A percentile compares a stretch with the other conserved stretches of the same genome.
Evolutionary conservation across 1,140 invertebrate genomes (phyloP).

Genomic region (Lethrus apterus): DNA sequence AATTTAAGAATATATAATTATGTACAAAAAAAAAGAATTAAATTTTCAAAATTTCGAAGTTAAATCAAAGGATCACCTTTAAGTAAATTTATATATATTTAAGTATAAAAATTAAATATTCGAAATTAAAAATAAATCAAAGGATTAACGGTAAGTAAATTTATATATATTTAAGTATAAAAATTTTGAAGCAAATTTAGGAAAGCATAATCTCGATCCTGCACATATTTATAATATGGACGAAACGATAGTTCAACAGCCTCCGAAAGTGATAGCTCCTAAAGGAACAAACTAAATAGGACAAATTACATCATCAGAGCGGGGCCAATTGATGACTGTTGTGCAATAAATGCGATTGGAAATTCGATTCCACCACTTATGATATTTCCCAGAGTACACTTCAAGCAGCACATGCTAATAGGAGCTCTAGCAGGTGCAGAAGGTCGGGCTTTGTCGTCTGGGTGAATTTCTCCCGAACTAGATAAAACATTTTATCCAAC

Average conservation of each 20-base stretch:
- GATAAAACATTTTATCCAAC: conserved; percentile 11
- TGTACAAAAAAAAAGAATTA: too few species aligned
- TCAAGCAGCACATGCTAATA: conserved; percentile 4
- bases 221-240: too few species aligned
- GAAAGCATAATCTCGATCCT: too few species aligned
- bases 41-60: too few species aligned
- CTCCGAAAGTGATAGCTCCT: conserved; percentile 35
- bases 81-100: too few species aligned
- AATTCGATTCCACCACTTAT: not conserved
- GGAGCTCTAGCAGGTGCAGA: conserved; percentile 7
- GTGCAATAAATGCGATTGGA: conserved; percentile 8
- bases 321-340: conserved; percentile 14
- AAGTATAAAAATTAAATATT: too few species aligned
- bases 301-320: conserved; percentile 30
- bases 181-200: too few species aligned
- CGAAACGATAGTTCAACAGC: conserved; percentile 41
- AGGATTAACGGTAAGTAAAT: too few species aligned
- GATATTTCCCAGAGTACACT: conserved; percentile 11
- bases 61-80: too few species aligned
- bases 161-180: too few species aligned
- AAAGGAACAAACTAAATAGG: conserved; percentile 40
- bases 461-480: conserved; percentile 4
- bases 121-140: too few species aligned
- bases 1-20: too few species aligned
- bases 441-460: conserved; percentile 3